Base-by-base conservation (phyloP, 2,888 invertebrate species). In the Epinotia bilunana region DNA sequence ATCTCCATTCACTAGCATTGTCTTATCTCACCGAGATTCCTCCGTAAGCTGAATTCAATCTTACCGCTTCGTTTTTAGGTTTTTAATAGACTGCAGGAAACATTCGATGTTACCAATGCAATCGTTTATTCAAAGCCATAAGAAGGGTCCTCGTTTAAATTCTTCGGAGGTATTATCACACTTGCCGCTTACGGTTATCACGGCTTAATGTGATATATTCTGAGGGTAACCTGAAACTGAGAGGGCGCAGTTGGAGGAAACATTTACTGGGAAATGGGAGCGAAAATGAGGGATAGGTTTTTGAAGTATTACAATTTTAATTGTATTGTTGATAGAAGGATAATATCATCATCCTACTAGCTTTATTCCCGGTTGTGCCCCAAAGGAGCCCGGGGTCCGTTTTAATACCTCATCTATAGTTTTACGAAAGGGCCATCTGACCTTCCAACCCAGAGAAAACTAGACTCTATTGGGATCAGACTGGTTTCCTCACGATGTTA, bases 171-270 rank as follows among this genome's bases (percentile, higher is more conserved):
- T 74, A 57, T 71, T 74, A 74, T 74, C 64, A 74, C 74, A 65
- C 70, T 70, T 64, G 64, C 43, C 33, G 69, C 63, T 63, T 49
- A 63, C 57, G 69, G 74, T 74, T 74, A 74, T 71, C 74, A 74
- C 53, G 53, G 64, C 74, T 71, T 71, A 74, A 74, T 74, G 74
- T 74, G 74, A 74, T 74, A 64, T 74, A 74, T 74, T 70, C 74
- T 53, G 68, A 53, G 62, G 65, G 53, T 70, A 70, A 71, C 71
- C 60, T 70, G 67, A 33, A 67, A 73, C 23, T 16, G 73, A 62
- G 55, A 68, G 46, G n/a, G 67, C n/a, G 18, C 62, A 28, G n/a
- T 20, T 39, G 64, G 74, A 58, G 49, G 70, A 43, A 58, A 23
- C 58, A 53, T 53, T 43, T 64, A 74, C 49, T 71, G 64, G 64